Evolutionary conservation across 2,113 vertebrate genomes (phyloP).

Genomic region (Physeter macrocephalus): DNA sequence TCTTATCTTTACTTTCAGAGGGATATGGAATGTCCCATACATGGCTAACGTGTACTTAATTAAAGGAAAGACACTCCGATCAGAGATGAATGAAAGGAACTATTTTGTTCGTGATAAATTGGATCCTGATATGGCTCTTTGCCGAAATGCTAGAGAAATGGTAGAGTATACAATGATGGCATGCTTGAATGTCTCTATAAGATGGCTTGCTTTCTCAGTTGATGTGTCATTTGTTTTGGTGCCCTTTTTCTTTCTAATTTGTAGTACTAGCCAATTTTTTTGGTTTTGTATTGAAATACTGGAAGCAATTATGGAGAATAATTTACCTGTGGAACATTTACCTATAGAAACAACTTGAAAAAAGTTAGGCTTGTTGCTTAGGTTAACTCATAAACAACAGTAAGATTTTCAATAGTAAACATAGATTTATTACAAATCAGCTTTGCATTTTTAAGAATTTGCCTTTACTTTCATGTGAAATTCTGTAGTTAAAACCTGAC

Average conservation of each 20-base stretch:
- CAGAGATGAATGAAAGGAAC: constrained; percentile 93
- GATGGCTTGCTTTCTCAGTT: constrained; percentile 53
- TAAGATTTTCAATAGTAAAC: background rate
- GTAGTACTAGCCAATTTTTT: constrained; percentile 85
- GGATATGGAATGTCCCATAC: constrained; percentile 97
- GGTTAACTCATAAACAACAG: background rate
- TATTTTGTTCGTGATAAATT: constrained; percentile 93
- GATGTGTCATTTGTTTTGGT: constrained; percentile 59
- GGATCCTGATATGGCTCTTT: constrained; percentile 97
- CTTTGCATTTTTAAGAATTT: background rate
- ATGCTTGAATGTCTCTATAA: constrained; percentile 8
- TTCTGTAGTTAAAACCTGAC: background rate
- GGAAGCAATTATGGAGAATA: background rate
- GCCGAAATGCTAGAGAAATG: constrained; percentile 93
- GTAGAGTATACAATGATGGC: constrained; percentile 78
- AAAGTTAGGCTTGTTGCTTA: background rate
- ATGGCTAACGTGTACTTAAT: constrained; percentile 96
- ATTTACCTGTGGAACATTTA: background rate
- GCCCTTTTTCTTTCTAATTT: constrained; percentile 62
- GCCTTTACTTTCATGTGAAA: background rate
- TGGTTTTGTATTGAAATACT: background rate
- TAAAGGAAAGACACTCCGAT: constrained; percentile 88
- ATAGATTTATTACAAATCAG: background rate
- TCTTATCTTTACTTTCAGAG: constrained; percentile 77
- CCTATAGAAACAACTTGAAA: background rate